Evolutionary conservation across 2,797 vertebrate species (phyloP), one percentile per base, ranked within the genome.

Genomic region (Anomalospiza imberbis): DNA sequence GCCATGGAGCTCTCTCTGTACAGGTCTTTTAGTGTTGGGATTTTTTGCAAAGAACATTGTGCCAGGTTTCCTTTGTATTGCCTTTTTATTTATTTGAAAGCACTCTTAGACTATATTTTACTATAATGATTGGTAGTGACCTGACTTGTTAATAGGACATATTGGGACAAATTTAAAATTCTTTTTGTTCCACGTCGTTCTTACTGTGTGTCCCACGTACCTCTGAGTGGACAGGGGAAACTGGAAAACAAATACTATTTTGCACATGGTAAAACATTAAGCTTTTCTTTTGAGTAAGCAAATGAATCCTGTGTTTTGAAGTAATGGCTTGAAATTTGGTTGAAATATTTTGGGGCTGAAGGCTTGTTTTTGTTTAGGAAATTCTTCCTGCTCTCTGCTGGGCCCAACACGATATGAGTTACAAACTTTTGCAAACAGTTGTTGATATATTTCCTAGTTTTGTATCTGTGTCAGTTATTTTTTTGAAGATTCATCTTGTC

Each of bases 61-160:
- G 63, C 67, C 38, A 58, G 26, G 31, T 70, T 93, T 92, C 28
- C 60, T 71, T 63, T 79, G 26, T 20, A 15, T 16, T 93, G 44
- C 13, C 34, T 60, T 65, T 57, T 54, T 25, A 26, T 22, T 80
- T 25, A 7, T 62, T 44, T 38, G 19, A 5, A 42, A 93, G 29
- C 48, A 51, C 31, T 51, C 74, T 88, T 94, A 50, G 91, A 36
- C 80, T 92, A 8, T 63, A 82, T 95, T 95, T 96, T 79, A 67
- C 82, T 95, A 45, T 22, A 67, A 29, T 54, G 36, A 6, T 55
- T 91, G 36, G 36, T 47, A 26, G 44, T 75, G 66, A 66, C 16
- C 21, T 51, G 55, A 51, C 51, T 72, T 81, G 20, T 68, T 79
- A 76, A 74, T 17, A 71, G 61, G 42, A 26, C 6, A 2, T 17